Percentiles rank a stretch among this genome's conserved stretches.
Conservation (phyloP, 2,797 vertebrate genomes). For the Crocodylus rhombifer region DNA sequence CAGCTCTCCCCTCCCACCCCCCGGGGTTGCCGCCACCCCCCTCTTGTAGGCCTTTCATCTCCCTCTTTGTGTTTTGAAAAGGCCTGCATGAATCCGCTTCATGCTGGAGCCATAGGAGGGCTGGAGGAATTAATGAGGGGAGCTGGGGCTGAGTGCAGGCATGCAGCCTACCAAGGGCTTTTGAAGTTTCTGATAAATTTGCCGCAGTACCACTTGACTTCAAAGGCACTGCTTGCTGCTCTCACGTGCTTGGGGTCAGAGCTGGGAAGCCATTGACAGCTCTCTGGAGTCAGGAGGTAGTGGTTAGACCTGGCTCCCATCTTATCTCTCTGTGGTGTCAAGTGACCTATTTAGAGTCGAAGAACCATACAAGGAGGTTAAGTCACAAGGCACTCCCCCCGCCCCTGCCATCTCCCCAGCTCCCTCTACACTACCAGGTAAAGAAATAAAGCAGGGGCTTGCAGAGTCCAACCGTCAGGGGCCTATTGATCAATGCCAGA, state of each 20-base stretch:
- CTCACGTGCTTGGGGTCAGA: background rate
- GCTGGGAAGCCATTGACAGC: background rate
- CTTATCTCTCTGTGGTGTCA: background rate
- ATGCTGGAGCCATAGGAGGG: background rate
- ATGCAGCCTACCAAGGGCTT: slow-evolving; percentile 7
- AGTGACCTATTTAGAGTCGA: background rate
- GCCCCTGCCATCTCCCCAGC: background rate
- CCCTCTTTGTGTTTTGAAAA: background rate
- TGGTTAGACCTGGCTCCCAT: background rate
- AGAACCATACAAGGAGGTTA: background rate
- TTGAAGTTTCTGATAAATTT: slow-evolving; percentile 22
- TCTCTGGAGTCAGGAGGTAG: background rate
- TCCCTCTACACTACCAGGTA: background rate
- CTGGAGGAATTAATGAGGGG: background rate
- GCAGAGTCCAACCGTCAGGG: background rate
- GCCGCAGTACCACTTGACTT: background rate
- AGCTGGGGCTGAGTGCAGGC: background rate
- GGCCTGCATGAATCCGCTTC: background rate
- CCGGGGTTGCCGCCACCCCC: background rate
- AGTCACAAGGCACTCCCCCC: background rate
- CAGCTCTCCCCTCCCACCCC: background rate
- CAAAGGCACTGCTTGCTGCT: slow-evolving; percentile 25
- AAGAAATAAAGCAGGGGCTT: background rate
- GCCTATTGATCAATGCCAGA: background rate
- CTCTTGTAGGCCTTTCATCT: slow-evolving; percentile 12